These are phyloP conservation scores for Acanthurus tractus DNA, from an alignment of 2,797 vertebrate species.

Conservation along the genomic window DNA sequence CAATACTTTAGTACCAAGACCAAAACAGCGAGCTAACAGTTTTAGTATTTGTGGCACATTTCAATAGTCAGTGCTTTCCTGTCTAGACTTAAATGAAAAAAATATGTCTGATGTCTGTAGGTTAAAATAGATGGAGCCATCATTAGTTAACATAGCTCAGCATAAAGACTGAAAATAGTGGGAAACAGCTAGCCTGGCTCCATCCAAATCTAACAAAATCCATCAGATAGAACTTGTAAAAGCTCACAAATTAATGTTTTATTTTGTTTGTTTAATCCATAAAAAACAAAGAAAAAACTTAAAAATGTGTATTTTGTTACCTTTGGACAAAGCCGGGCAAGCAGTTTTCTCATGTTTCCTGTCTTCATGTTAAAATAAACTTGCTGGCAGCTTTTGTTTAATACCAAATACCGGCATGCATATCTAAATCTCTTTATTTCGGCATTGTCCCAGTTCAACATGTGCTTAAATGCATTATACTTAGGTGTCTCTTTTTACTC, in stretches of 20 bases:
- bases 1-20: too few relatives aligned
- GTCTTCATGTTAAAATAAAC: neutral
- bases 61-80: neutral
- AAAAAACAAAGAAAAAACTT: neutral
- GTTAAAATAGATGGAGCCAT: neutral
- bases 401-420: neutral
- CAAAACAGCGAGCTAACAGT: too few relatives aligned
- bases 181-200: neutral
- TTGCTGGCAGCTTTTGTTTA: neutral
- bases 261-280: neutral
- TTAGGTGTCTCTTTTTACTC: constrained; percentile 31
- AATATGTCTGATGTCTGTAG: neutral
- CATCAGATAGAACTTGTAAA: neutral
- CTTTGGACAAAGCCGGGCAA: too few relatives aligned
- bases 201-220: neutral
- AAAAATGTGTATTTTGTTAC: too few relatives aligned
- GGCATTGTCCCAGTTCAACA: constrained; percentile 1
- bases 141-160: neutral
- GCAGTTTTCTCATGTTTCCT: too few relatives aligned
- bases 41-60: neutral
- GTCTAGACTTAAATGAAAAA: neutral
- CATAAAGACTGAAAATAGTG: constrained; percentile 1
- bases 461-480: constrained; percentile 15
- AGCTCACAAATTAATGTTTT: neutral
- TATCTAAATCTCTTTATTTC: neutral